Conservation (phyloP, 2,888 invertebrate genomes). For the Pyrochroa serraticornis region DNA sequence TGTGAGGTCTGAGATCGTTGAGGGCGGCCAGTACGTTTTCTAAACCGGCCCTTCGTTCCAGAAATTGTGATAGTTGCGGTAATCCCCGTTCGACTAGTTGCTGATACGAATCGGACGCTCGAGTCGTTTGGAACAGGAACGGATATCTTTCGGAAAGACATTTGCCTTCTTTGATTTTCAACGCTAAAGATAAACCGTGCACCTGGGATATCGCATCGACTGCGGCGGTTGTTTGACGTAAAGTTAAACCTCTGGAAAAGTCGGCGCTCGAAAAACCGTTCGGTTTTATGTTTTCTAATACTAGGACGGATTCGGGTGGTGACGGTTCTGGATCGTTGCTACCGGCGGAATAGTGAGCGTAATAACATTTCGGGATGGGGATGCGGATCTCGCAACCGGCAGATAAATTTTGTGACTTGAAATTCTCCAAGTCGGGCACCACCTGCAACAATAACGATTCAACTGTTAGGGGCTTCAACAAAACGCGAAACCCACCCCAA, state of each 20-base stretch:
- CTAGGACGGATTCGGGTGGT: constrained; percentile 71
- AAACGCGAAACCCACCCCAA: neutral
- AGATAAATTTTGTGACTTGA: constrained; percentile 57
- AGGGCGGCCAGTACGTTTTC: constrained; percentile 67
- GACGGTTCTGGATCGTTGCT: constrained; percentile 52
- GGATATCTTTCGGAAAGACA: constrained; percentile 63
- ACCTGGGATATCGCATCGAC: constrained; percentile 73
- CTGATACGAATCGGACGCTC: constrained; percentile 81
- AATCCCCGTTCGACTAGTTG: constrained; percentile 78
- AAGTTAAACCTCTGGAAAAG: constrained; percentile 71
- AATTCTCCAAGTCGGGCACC: constrained; percentile 71
- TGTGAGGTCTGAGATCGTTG: constrained; percentile 66
- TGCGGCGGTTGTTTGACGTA: constrained; percentile 71
- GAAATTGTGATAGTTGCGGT: constrained; percentile 75
- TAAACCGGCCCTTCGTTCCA: constrained; percentile 70
- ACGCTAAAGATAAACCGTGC: constrained; percentile 73
- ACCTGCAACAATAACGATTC: constrained; percentile 60
- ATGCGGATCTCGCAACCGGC: constrained; percentile 60
- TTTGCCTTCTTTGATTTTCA: constrained; percentile 63
- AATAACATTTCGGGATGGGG: constrained; percentile 74
- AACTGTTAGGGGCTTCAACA: no score
- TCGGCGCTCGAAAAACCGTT: constrained; percentile 70
- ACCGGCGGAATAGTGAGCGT: constrained; percentile 66
- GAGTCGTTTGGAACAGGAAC: constrained; percentile 78
- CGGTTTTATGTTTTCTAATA: constrained; percentile 75